Evolutionary conservation across 2,113 vertebrate species (phyloP).

Genomic region (Hoplias malabaricus): DNA sequence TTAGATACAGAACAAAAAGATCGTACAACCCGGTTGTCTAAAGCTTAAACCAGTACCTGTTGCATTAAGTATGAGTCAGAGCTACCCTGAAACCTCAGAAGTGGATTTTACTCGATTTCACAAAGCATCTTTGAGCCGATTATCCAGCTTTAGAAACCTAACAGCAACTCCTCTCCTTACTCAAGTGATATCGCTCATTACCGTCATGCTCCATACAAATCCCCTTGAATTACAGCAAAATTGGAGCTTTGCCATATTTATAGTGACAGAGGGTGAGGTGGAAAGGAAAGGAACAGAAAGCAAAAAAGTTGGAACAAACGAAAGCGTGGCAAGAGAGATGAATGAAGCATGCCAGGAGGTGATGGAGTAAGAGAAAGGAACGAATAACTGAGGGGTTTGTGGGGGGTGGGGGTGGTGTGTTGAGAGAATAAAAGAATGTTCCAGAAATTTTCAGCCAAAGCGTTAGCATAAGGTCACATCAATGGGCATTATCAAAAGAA

Average conservation of each 20-base stretch:
- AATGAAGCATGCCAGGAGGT: slow-evolving; percentile 26
- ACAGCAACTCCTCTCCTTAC: slow-evolving; percentile 45
- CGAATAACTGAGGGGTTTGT: slow-evolving; percentile 11
- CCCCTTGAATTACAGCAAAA: slow-evolving; percentile 23
- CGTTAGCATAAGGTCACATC: not conserved
- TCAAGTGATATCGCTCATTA: slow-evolving; percentile 23
- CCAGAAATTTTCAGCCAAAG: not conserved
- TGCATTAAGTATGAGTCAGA: slow-evolving; percentile 2
- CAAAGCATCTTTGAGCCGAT: slow-evolving; percentile 66
- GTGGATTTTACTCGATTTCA: slow-evolving; percentile 66
- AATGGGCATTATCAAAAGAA: slow-evolving; percentile 8
- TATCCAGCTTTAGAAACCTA: slow-evolving; percentile 65
- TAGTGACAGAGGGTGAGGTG: not conserved
- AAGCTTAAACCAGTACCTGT: slow-evolving; percentile 8
- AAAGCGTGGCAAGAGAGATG: slow-evolving; percentile 26
- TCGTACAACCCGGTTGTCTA: not conserved
- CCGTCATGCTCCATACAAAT: not conserved
- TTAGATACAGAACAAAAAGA: not conserved
- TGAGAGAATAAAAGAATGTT: slow-evolving; percentile 8
- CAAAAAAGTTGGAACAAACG: slow-evolving; percentile 25
- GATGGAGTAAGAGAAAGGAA: slow-evolving; percentile 25
- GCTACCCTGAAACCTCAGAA: slow-evolving; percentile 8
- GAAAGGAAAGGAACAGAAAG: slow-evolving; percentile 8
- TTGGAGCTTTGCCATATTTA: slow-evolving; percentile 13
- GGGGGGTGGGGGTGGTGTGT: not conserved